Evolutionary conservation across 2,113 vertebrate species (phyloP).

Genomic region (Cercopithecus mona): DNA sequence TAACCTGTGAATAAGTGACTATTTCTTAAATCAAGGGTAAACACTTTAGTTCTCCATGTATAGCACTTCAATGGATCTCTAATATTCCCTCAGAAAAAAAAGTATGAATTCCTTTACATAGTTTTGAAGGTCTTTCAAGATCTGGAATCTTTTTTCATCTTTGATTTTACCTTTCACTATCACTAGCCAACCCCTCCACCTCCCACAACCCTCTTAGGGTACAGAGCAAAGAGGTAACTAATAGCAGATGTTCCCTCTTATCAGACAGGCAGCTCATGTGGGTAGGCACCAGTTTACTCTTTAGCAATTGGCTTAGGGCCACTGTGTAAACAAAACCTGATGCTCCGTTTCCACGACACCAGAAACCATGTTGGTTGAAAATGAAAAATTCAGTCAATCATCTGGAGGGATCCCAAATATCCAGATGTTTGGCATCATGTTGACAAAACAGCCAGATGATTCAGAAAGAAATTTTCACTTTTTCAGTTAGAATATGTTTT

Average conservation of each 20-base stretch:
- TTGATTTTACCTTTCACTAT: background rate
- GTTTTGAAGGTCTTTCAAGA: background rate
- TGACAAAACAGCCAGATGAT: constrained; percentile 52
- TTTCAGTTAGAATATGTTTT: constrained; percentile 20
- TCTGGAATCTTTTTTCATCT: background rate
- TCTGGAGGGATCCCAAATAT: constrained; percentile 54
- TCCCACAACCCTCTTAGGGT: background rate
- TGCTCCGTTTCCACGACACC: constrained; percentile 1
- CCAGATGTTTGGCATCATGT: constrained; percentile 70
- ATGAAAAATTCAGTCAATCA: constrained; percentile 61
- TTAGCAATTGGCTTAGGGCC: constrained; percentile 26
- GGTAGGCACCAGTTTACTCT: background rate
- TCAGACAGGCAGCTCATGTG: constrained; percentile 16
- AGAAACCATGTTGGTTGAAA: constrained; percentile 55
- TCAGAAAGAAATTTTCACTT: constrained; percentile 47
- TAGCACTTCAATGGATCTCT: background rate
- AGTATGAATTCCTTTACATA: background rate
- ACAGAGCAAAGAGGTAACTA: background rate
- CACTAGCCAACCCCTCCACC: background rate
- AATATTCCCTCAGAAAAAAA: background rate
- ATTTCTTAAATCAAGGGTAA: background rate
- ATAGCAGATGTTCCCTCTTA: constrained; percentile 32
- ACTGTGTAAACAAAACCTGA: constrained; percentile 57
- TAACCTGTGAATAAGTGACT: background rate
- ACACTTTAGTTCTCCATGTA: background rate